Evolutionary conservation across 2,113 vertebrate species (phyloP).

Genomic region (Bufo gargarizans): DNA sequence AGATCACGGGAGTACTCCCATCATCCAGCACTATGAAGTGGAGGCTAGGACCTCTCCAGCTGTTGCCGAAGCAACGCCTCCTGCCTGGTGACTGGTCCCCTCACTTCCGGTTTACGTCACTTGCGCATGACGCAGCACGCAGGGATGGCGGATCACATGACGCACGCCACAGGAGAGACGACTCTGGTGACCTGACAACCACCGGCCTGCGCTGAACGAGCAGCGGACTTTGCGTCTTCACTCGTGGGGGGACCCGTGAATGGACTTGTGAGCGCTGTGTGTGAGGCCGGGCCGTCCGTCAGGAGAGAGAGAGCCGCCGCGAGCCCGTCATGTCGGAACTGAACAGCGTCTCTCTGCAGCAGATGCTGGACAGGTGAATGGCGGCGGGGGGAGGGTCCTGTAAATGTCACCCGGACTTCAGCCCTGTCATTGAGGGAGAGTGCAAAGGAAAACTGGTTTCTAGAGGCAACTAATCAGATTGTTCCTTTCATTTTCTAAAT

Average conservation of each 20-base stretch:
- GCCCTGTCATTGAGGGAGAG: no score
- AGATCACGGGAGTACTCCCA: background rate
- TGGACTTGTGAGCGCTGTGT: constrained; percentile 3
- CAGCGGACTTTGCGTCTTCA: background rate
- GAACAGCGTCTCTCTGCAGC: constrained; percentile 43
- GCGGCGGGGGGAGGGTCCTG: background rate
- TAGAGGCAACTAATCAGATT: no score
- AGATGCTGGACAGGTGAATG: constrained; percentile 53
- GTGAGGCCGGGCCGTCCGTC: background rate
- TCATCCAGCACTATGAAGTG: no score
- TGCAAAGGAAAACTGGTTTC: no score
- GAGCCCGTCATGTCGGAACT: constrained; percentile 37
- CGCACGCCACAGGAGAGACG: background rate
- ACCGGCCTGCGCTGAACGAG: background rate
- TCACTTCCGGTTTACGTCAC: constrained; percentile 28
- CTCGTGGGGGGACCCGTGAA: background rate
- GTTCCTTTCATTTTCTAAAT: no score
- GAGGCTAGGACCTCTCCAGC: background rate
- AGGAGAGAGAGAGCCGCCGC: background rate
- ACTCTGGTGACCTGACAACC: constrained; percentile 2
- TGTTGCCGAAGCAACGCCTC: constrained; percentile 1
- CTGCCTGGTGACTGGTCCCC: no score
- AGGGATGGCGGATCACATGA: background rate
- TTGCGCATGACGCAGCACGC: background rate
- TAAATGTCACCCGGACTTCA: no score